Conservation (phyloP, 2,888 invertebrate genomes). For the Yponomeuta sedellus region DNA sequence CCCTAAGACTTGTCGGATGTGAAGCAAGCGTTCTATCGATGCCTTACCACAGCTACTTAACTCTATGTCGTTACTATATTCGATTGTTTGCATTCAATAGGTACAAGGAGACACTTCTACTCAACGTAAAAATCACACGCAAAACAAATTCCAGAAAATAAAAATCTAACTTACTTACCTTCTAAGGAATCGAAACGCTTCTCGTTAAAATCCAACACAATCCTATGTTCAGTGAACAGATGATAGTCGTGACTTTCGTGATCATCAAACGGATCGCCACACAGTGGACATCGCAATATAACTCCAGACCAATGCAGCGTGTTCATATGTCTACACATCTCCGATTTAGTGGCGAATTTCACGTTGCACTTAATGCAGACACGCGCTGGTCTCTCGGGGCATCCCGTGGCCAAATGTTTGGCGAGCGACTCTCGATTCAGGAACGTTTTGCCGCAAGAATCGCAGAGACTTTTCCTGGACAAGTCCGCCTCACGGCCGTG, state of each 20-base stretch:
- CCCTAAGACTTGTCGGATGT: too few relatives aligned
- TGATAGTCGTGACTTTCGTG: slow-evolving; percentile 10
- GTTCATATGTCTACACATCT: slow-evolving; percentile 16
- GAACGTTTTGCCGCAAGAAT: slow-evolving; percentile 17
- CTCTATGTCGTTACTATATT: too few relatives aligned
- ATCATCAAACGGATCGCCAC: not conserved
- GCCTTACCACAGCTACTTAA: too few relatives aligned
- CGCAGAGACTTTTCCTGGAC: slow-evolving; percentile 14
- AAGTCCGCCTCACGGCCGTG: not conserved
- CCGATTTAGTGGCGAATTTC: slow-evolving; percentile 4
- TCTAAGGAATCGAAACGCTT: slow-evolving; percentile 15
- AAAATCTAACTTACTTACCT: slow-evolving; percentile 14
- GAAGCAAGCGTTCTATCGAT: too few relatives aligned
- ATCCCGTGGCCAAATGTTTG: slow-evolving; percentile 19
- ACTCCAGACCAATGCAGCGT: slow-evolving; percentile 14
- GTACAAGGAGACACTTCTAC: not conserved
- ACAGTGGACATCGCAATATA: slow-evolving; percentile 8
- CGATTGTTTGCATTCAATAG: not conserved
- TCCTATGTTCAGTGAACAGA: slow-evolving; percentile 8
- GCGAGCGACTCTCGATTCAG: slow-evolving; percentile 13
- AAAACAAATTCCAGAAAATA: not conserved
- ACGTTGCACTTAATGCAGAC: slow-evolving; percentile 6
- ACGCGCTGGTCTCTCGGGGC: not conserved
- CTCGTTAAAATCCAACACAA: slow-evolving; percentile 17
- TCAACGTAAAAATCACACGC: not conserved